Evolutionary conservation across 2,113 vertebrate genomes (phyloP).

Genomic region (Leucosticte australis): DNA sequence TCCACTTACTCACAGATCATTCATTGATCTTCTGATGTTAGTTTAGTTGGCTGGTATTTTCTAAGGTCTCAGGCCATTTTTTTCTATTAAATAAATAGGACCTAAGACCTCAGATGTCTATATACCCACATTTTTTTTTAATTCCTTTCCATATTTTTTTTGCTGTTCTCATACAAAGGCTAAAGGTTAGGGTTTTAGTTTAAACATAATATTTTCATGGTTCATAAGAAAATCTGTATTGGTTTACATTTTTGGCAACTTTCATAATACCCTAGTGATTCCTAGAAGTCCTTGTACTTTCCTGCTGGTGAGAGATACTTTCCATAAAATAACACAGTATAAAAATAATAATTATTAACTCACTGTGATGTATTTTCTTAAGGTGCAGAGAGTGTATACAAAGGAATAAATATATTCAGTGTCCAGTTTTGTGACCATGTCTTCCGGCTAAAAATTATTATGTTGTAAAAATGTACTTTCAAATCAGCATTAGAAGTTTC

Average conservation of each 20-base stretch:
- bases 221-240: constrained; percentile 78
- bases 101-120: constrained; percentile 66
- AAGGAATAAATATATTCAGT: neutral
- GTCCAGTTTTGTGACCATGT: neutral
- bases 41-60: constrained; percentile 48
- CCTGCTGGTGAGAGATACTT: constrained; percentile 72
- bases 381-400: constrained; percentile 8
- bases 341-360: constrained; percentile 73
- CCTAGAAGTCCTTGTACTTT: constrained; percentile 70
- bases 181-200: constrained; percentile 70
- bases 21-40: constrained; percentile 47
- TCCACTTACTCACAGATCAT: constrained; percentile 45
- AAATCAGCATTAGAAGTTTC: neutral
- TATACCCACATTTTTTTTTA: neutral
- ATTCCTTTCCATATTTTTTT: constrained; percentile 44
- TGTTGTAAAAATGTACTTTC: neutral
- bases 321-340: constrained; percentile 67
- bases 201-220: constrained; percentile 74
- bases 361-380: constrained; percentile 59
- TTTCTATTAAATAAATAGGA: constrained; percentile 28
- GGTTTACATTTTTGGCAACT: constrained; percentile 79
- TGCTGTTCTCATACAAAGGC: constrained; percentile 63
- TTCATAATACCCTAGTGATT: constrained; percentile 71
- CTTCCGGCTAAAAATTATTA: neutral
- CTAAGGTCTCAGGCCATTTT: neutral